These are phyloP conservation scores for Leptopilina drosophilae DNA, from an alignment of 2,888 invertebrate species.

Conservation along the genomic window DNA sequence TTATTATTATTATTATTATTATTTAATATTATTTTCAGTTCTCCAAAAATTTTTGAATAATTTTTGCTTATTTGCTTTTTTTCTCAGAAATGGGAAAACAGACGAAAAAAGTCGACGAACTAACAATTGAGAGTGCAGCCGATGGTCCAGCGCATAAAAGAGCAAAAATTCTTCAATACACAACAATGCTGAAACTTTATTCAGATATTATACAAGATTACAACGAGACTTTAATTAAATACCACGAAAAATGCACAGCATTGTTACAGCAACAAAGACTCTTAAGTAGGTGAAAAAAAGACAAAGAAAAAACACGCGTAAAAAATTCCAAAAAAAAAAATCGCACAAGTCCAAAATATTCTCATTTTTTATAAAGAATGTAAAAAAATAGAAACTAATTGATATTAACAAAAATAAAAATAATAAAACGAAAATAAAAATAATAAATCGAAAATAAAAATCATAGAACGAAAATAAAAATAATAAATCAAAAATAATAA, in stretches of 20 bases:
- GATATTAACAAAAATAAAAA: too few species aligned
- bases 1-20: too few species aligned
- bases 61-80: background rate
- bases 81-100: constrained; percentile 69
- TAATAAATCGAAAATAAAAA: too few species aligned
- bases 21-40: too few species aligned
- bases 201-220: constrained; percentile 79
- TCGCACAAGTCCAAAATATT: too few species aligned
- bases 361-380: too few species aligned
- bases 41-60: background rate
- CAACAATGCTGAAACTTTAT: constrained; percentile 77
- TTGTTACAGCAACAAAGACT: constrained; percentile 80
- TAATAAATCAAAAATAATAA: background rate
- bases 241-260: constrained; percentile 78
- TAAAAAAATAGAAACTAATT: too few species aligned
- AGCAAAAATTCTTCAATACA: constrained; percentile 78
- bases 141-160: constrained; percentile 72
- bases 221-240: constrained; percentile 78
- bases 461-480: too few species aligned
- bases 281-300: constrained; percentile 76
- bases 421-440: too few species aligned
- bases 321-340: background rate
- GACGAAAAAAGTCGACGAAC: constrained; percentile 63
- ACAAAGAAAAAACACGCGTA: constrained; percentile 1
- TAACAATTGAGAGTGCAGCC: constrained; percentile 58